Conservation (phyloP, 2,888 invertebrate genomes). For the Phanerotoma sp. region DNA sequence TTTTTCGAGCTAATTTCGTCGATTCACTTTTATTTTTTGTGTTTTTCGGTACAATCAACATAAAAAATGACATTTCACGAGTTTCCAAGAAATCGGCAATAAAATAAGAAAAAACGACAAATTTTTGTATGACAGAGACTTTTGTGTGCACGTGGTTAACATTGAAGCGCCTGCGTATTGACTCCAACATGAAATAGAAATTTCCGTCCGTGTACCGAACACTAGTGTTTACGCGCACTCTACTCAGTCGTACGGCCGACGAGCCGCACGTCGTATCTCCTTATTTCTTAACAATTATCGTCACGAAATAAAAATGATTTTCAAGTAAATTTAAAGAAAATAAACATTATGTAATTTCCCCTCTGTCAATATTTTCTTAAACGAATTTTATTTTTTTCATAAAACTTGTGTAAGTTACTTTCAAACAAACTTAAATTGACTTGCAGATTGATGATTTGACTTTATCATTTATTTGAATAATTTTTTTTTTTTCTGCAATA, state of each 20-base stretch:
- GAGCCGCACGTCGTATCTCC: conserved; percentile 31
- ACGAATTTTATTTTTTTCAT: no score
- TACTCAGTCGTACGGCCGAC: conserved; percentile 35
- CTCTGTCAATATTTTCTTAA: no score
- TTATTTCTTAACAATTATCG: neutral
- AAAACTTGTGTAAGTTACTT: no score
- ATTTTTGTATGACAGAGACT: neutral
- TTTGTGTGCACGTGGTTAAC: conserved; percentile 36
- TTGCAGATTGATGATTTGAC: no score
- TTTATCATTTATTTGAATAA: no score
- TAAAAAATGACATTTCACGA: neutral
- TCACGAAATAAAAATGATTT: neutral
- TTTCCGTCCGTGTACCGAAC: conserved; percentile 36
- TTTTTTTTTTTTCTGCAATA: neutral
- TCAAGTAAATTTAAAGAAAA: neutral
- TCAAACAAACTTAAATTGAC: no score
- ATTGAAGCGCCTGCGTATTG: conserved; percentile 53
- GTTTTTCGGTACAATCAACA: no score
- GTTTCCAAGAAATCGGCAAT: neutral
- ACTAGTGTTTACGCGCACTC: conserved; percentile 32
- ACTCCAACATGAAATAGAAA: conserved; percentile 35
- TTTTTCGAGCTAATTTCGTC: neutral
- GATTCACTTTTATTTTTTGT: neutral
- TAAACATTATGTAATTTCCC: neutral
- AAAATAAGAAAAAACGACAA: neutral